Base-by-base conservation (phyloP, 2,797 vertebrate species). In the Psittacula echo region DNA sequence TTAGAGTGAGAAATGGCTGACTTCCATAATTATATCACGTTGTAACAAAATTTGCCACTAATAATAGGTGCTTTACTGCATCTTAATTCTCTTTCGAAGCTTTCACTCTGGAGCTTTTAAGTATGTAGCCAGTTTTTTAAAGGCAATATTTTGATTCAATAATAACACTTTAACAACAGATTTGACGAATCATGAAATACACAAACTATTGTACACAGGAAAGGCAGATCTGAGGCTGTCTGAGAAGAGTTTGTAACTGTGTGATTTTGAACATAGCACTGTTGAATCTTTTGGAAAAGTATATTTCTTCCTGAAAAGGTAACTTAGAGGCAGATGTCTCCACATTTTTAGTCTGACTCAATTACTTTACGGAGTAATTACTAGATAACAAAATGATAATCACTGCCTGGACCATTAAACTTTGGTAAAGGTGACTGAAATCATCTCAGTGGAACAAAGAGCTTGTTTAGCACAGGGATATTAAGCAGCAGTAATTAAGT, bases 371-470 rank as follows among this genome's bases (percentile, higher is more conserved):
- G 16, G 21, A 86, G 37, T 75, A 86, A 91, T 94, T 95, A 74
- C 45, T 70, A 88, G 50, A 87, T 77, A 89, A 89, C 66, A 86
- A 80, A 96, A 85, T 89, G 80, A 58, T 87, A 91, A 86, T 92
- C 50, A 87, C n/a, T 74, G 22, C 7, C 53, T 90, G 74, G 73
- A 67, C 62, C 53, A 78, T 95, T 88, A 95, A 95, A 85, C 61
- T 83, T 80, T 90, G 67, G 65, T 94, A 94, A 97, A 96, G 88
- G 95, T 92, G 85, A 73, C 45, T 87, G 80, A 96, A 92, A 60
- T 60, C 47, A 53, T 88, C 51, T 89, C 20, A 1, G 17, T 11
- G 62, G 54, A 95, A 21, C 12, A 12, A 73, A 76, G 41, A 67
- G 42, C 61, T 79, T 90, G 71, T 90, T 95, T 87, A 93, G 78